phyloP scores from a whole-genome alignment of 53 echinoderm and acorn worm genomes.

The Antedon mediterranea region DNA sequence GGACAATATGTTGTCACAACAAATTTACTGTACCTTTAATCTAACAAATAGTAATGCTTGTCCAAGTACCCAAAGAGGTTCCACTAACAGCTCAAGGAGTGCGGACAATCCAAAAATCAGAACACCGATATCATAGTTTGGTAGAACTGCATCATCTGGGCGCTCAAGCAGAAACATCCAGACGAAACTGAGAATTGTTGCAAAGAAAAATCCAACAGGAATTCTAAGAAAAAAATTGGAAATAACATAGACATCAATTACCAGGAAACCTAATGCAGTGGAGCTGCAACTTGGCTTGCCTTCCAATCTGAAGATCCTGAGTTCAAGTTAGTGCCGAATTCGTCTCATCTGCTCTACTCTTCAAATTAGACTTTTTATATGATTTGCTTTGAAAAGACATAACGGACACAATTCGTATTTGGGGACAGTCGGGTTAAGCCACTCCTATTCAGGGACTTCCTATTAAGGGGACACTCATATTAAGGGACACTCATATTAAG shows the following conservation, averaged over 20 bases:
- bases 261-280: too few species aligned
- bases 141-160: conserved; percentile 53
- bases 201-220: conserved; percentile 55
- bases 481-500: too few species aligned
- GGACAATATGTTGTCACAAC: too few species aligned
- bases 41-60: conserved; percentile 86
- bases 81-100: conserved; percentile 66
- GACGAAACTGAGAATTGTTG: conserved; percentile 38
- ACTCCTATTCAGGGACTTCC: too few species aligned
- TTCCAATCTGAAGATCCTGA: too few species aligned
- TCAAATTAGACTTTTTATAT: not conserved
- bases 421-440: too few species aligned
- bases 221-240: conserved; percentile 28
- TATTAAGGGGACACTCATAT: too few species aligned
- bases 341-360: not conserved
- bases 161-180: conserved; percentile 60
- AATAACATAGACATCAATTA: too few species aligned
- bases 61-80: conserved; percentile 85
- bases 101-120: conserved; percentile 48
- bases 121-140: conserved; percentile 70
- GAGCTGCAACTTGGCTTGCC: too few species aligned
- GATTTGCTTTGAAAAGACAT: too few species aligned
- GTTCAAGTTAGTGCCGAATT: too few species aligned
- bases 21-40: conserved; percentile 36
- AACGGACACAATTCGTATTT: too few species aligned